Percentiles rank a stretch among this genome's conserved stretches.
Evolutionary conservation across 2,113 vertebrate species (phyloP).

Genomic region (Sinocyclocheilus rhinocerous): DNA sequence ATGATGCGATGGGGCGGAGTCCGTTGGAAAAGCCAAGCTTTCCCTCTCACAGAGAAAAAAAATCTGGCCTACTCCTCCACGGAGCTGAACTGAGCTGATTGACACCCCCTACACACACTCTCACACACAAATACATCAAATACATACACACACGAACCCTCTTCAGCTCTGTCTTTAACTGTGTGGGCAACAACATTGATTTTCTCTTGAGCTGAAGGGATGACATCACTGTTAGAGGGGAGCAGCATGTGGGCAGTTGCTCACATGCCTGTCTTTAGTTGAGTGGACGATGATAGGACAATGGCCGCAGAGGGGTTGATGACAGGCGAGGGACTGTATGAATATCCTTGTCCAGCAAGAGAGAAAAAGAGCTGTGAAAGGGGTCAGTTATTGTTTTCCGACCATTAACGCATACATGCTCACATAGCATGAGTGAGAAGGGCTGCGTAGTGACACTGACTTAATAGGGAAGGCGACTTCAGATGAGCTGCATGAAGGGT

Average conservation of each 20-base stretch:
- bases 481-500: slow-evolving; percentile 13
- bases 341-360: slow-evolving; percentile 25
- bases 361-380: not conserved
- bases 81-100: slow-evolving; percentile 18
- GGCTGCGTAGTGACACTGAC: slow-evolving; percentile 10
- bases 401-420: not conserved
- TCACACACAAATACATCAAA: slow-evolving; percentile 39
- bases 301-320: slow-evolving; percentile 10
- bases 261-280: slow-evolving; percentile 55
- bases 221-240: slow-evolving; percentile 54
- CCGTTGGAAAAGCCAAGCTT: not conserved
- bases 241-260: slow-evolving; percentile 36
- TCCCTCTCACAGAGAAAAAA: not conserved
- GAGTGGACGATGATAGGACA: slow-evolving; percentile 50
- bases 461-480: not conserved
- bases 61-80: slow-evolving; percentile 17
- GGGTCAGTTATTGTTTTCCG: not conserved
- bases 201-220: slow-evolving; percentile 51
- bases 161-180: slow-evolving; percentile 41
- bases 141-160: slow-evolving; percentile 32
- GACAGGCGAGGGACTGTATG: slow-evolving; percentile 14
- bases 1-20: slow-evolving; percentile 16
- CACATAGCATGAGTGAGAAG: slow-evolving; percentile 35
- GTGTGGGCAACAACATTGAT: slow-evolving; percentile 52
- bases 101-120: slow-evolving; percentile 37